These are phyloP conservation scores for Pelosia muscerda DNA, from an alignment of 2,888 invertebrate species.

Conservation along the genomic window DNA sequence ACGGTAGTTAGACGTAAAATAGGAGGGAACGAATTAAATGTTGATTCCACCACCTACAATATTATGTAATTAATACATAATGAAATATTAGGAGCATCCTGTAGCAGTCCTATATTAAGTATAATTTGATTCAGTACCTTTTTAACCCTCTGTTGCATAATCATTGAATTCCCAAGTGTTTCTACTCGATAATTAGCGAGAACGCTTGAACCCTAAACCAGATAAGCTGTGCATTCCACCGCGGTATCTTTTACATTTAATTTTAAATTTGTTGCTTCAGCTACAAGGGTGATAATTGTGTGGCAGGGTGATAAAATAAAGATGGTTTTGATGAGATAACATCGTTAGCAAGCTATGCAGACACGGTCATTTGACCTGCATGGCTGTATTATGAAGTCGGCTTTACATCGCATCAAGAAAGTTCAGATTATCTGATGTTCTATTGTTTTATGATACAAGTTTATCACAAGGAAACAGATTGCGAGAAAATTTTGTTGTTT, in stretches of 20 bases:
- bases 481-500: background rate
- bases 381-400: constrained; percentile 45
- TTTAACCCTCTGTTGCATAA: constrained; percentile 20
- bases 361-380: constrained; percentile 43
- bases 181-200: constrained; percentile 71
- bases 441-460: constrained; percentile 3
- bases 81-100: too few species aligned
- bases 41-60: too few species aligned
- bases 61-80: too few species aligned
- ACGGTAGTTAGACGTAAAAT: too few species aligned
- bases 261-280: constrained; percentile 41
- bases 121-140: constrained; percentile 11
- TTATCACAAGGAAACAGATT: background rate
- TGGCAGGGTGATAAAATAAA: constrained; percentile 20
- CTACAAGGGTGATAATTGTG: constrained; percentile 42
- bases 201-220: constrained; percentile 63
- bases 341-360: constrained; percentile 56
- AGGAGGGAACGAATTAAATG: too few species aligned
- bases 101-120: background rate
- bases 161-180: constrained; percentile 48
- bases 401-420: constrained; percentile 44
- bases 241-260: constrained; percentile 51
- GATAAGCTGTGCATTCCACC: constrained; percentile 64
- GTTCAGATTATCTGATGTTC: constrained; percentile 32
- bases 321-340: constrained; percentile 32